phyloP scores from a whole-genome alignment of 2,797 vertebrate species.

The Semotilus atromaculatus region DNA sequence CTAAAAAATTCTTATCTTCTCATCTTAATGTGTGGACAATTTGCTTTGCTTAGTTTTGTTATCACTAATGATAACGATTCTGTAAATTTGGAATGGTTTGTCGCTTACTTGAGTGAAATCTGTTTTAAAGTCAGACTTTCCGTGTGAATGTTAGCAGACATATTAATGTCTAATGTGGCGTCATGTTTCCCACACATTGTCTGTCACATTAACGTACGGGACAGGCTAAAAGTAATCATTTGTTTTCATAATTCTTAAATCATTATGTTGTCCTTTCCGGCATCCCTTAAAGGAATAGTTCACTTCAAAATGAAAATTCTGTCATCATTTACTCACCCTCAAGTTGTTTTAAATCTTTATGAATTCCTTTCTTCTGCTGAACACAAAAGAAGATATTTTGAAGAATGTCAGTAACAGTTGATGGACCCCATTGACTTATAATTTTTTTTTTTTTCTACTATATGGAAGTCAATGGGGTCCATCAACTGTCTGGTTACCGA shows the following conservation, averaged over 20 bases:
- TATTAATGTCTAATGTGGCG: neutral
- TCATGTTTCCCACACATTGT: slow-evolving; percentile 21
- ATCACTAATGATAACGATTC: neutral
- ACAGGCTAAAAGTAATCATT: neutral
- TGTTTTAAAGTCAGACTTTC: slow-evolving; percentile 31
- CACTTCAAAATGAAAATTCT: no score
- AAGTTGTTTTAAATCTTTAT: no score
- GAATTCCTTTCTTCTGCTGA: no score
- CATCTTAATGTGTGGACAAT: neutral
- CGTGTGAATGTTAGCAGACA: slow-evolving; percentile 25
- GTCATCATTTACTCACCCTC: no score
- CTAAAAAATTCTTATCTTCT: neutral
- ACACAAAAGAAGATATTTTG: no score
- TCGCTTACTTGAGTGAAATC: neutral
- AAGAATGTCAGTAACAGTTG: no score
- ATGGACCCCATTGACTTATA: no score
- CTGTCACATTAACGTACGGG: slow-evolving; percentile 2
- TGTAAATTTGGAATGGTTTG: neutral
- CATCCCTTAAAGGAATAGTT: neutral
- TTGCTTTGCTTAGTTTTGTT: neutral
- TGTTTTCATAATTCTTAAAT: neutral
- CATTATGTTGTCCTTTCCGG: neutral
- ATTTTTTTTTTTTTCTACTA: no score
- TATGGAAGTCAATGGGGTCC: no score
- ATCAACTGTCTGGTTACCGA: no score